These are phyloP conservation scores for Copidosoma floridanum DNA, from an alignment of 1,140 invertebrate species.

Conservation along the genomic window DNA sequence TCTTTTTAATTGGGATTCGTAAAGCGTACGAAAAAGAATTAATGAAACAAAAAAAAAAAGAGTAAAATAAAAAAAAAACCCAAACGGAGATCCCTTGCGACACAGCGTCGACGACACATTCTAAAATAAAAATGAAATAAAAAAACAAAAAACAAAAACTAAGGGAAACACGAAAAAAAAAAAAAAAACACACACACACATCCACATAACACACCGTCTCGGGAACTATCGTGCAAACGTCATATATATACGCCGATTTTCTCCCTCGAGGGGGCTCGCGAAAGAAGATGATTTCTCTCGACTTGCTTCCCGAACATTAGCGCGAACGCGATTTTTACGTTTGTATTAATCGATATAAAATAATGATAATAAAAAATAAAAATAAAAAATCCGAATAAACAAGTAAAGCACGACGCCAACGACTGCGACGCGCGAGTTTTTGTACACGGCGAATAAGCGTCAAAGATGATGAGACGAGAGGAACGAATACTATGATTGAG, in stretches of 20 bases:
- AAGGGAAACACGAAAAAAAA: no score
- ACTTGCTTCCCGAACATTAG: not conserved
- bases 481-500: no score
- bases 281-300: no score
- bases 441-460: not conserved
- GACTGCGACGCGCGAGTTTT: not conserved
- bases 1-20: conserved; percentile 18
- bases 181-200: not conserved
- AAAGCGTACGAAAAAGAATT: not conserved
- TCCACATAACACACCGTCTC: not conserved
- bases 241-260: not conserved
- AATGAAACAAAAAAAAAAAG: not conserved
- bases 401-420: not conserved
- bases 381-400: conserved; percentile 10
- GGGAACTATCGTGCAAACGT: no score
- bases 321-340: conserved; percentile 21
- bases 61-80: not conserved
- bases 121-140: no score
- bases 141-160: no score
- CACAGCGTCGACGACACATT: not conserved
- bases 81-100: not conserved
- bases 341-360: conserved; percentile 15
- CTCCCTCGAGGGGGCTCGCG: not conserved
- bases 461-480: not conserved
- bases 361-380: conserved; percentile 2